A percentile compares a stretch with the other conserved stretches of the same genome.
phyloP scores from a whole-genome alignment of 2,113 vertebrate species.

The Upupa epops region DNA sequence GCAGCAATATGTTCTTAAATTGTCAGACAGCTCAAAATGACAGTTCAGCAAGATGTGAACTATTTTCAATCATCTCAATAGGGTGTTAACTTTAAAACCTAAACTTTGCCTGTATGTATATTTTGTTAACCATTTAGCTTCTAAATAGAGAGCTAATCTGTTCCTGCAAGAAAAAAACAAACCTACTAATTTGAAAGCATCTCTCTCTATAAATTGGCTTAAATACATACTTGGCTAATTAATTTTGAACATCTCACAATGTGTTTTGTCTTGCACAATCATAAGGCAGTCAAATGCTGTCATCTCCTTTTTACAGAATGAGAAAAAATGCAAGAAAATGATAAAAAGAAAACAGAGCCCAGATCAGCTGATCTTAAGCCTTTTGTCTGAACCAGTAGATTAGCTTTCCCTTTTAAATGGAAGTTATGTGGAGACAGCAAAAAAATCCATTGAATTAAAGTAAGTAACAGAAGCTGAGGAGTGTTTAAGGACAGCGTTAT shows the following conservation, averaged over 20 bases:
- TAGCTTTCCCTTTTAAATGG: neutral
- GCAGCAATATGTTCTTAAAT: conserved; percentile 72
- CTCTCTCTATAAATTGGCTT: neutral
- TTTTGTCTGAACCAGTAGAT: conserved; percentile 52
- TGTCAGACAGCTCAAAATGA: conserved; percentile 68
- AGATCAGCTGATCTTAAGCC: conserved; percentile 32
- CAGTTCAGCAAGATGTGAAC: conserved; percentile 67
- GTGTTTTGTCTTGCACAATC: conserved; percentile 20
- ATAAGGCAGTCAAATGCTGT: conserved; percentile 6
- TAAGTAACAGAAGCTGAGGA: conserved; percentile 13
- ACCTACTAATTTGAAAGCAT: neutral
- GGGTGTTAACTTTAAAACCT: conserved; percentile 61
- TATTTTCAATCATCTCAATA: conserved; percentile 70
- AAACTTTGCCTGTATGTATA: conserved; percentile 44
- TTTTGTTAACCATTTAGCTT: conserved; percentile 51
- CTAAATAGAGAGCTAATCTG: neutral
- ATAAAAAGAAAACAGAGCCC: conserved; percentile 23
- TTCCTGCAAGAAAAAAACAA: neutral
- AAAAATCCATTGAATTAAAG: conserved; percentile 45
- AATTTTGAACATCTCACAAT: neutral
- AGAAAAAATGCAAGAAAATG: neutral
- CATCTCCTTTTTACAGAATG: conserved; percentile 20
- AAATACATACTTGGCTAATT: neutral
- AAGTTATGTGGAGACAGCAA: conserved; percentile 5
- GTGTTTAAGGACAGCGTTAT: conserved; percentile 34